Evolutionary conservation across 2,797 vertebrate species (phyloP).

Genomic region (Oryzias dopingdopingensis): DNA sequence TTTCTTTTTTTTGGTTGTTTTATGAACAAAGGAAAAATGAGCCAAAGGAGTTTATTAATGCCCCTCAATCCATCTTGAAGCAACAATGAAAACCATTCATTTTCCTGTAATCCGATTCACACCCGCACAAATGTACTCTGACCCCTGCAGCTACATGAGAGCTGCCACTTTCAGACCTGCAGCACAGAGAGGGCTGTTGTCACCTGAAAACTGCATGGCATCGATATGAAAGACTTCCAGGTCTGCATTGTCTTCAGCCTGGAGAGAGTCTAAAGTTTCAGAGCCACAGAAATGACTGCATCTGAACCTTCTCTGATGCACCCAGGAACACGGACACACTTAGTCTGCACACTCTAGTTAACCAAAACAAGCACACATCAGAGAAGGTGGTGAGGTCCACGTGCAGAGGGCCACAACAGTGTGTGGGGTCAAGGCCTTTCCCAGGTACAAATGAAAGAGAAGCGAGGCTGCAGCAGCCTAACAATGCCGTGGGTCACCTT

Average conservation of each 20-base stretch:
- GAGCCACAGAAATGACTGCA: background rate
- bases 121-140: slow-evolving; percentile 60
- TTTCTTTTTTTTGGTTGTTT: too few relatives aligned
- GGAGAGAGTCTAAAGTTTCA: slow-evolving; percentile 5
- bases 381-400: slow-evolving; percentile 27
- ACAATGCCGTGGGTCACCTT: slow-evolving; percentile 79
- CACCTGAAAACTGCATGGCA: slow-evolving; percentile 22
- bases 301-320: background rate
- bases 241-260: background rate
- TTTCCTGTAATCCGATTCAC: slow-evolving; percentile 64
- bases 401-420: slow-evolving; percentile 49
- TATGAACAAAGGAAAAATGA: slow-evolving; percentile 14
- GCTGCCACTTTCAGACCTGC: slow-evolving; percentile 29
- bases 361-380: slow-evolving; percentile 29
- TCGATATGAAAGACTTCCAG: slow-evolving; percentile 12
- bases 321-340: background rate
- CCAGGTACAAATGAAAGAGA: slow-evolving; percentile 66
- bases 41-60: slow-evolving; percentile 27
- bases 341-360: slow-evolving; percentile 6
- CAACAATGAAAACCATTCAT: slow-evolving; percentile 67
- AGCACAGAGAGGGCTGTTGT: slow-evolving; percentile 15
- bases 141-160: slow-evolving; percentile 42
- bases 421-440: slow-evolving; percentile 74
- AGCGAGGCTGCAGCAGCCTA: slow-evolving; percentile 61
- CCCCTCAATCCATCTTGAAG: slow-evolving; percentile 51